phyloP scores from a whole-genome alignment of 2,113 vertebrate species.

The Eclectus roratus region DNA sequence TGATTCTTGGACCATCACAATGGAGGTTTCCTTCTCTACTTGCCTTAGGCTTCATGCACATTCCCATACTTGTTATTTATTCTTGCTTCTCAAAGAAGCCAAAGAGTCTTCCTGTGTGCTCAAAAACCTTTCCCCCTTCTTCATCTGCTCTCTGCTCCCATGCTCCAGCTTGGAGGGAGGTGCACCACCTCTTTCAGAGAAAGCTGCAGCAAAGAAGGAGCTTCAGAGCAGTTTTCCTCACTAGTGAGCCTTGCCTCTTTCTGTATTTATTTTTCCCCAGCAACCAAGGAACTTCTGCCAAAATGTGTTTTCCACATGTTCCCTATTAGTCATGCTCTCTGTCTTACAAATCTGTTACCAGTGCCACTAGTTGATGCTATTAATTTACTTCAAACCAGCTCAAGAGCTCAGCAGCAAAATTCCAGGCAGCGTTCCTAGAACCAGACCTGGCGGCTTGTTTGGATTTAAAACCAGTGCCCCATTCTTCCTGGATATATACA shows the following conservation, averaged over 20 bases:
- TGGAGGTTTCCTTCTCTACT: background rate
- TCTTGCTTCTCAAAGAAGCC: background rate
- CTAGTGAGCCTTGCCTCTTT: background rate
- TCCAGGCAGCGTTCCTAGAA: conserved; percentile 23
- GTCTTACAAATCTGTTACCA: background rate
- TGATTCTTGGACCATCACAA: too few species aligned
- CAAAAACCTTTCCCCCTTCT: background rate
- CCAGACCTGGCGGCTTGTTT: background rate
- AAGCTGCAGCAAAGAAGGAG: background rate
- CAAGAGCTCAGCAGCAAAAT: background rate
- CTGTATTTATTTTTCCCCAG: background rate
- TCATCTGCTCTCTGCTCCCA: background rate
- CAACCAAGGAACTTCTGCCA: background rate
- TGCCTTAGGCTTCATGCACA: background rate
- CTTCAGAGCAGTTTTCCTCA: background rate
- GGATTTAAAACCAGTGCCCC: background rate
- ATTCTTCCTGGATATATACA: background rate
- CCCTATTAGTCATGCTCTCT: conserved; percentile 53
- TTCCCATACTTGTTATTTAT: background rate
- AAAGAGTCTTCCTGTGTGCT: accelerated
- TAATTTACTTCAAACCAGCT: background rate
- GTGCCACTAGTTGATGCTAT: background rate
- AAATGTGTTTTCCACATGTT: conserved; percentile 55
- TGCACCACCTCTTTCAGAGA: background rate
- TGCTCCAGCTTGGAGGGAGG: background rate